A percentile compares a stretch with the other conserved stretches of the same genome.
Evolutionary conservation across 2,797 vertebrate species (phyloP).

Genomic region (Sebastes nivosus): DNA sequence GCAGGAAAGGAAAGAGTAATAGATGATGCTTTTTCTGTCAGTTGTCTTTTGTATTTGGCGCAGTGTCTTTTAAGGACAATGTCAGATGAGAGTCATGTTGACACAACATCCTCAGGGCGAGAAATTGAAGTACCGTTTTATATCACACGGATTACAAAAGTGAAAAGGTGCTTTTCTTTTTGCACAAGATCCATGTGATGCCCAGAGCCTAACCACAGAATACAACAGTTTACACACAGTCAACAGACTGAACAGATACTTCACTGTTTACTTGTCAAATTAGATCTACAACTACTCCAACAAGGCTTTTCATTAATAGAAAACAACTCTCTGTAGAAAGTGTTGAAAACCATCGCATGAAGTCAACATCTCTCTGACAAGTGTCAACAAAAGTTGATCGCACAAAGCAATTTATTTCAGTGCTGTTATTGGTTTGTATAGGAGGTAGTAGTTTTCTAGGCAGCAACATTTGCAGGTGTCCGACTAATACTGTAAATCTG

Average conservation of each 20-base stretch:
- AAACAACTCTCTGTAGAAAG: background rate
- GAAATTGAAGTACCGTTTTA: background rate
- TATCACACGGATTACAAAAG: conserved; percentile 5
- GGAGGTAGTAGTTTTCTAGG: background rate
- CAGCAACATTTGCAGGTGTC: background rate
- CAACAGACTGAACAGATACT: background rate
- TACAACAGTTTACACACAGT: conserved; percentile 3
- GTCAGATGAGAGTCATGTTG: background rate
- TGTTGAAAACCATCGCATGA: background rate
- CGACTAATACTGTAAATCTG: background rate
- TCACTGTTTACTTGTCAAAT: conserved; percentile 2
- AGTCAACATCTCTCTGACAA: background rate
- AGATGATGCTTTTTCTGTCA: background rate
- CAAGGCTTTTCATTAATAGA: background rate
- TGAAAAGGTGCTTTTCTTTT: background rate
- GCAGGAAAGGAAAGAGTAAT: background rate
- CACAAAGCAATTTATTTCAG: background rate
- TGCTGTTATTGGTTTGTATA: background rate
- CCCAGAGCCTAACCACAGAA: background rate
- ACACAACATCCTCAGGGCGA: background rate
- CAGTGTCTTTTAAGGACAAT: background rate
- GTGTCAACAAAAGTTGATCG: conserved; percentile 16
- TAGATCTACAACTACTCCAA: background rate
- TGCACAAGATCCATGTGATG: background rate
- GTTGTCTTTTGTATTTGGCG: conserved; percentile 9